Percentiles rank a stretch among this genome's conserved stretches.
These are phyloP conservation scores for Rhagoletis pomonella DNA, from an alignment of 1,140 invertebrate genomes.

Conservation along the genomic window DNA sequence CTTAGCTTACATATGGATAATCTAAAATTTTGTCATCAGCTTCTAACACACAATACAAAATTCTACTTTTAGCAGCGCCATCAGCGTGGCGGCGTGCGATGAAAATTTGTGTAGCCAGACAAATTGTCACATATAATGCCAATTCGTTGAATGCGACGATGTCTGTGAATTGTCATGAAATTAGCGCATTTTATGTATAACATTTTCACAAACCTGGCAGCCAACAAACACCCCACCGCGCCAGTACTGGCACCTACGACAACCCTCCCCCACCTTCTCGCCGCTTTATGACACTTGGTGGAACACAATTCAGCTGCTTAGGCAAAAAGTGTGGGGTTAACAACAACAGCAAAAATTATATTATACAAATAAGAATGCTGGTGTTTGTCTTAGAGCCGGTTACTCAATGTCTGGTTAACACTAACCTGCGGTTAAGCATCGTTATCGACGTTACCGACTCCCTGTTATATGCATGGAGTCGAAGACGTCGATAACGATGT, in stretches of 20 bases:
- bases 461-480: too few species aligned
- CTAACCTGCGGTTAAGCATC: too few species aligned
- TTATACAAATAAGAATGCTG: too few species aligned
- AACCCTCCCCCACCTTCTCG: background rate
- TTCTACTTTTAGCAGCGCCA: constrained; percentile 32
- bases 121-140: constrained; percentile 40
- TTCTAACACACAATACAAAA: background rate
- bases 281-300: background rate
- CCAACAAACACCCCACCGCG: too few species aligned
- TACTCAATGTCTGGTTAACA: too few species aligned
- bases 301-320: constrained; percentile 7
- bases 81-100: background rate
- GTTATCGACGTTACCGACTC: too few species aligned
- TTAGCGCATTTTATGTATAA: constrained; percentile 26
- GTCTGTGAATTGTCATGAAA: constrained; percentile 45
- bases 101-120: constrained; percentile 16
- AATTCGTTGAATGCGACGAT: constrained; percentile 36
- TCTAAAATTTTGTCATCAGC: too few species aligned
- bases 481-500: too few species aligned
- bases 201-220: constrained; percentile 12
- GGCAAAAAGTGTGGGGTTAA: constrained; percentile 13
- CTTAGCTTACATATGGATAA: too few species aligned
- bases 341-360: too few species aligned
- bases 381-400: too few species aligned
- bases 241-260: background rate